Evolutionary conservation across 2,113 vertebrate genomes (phyloP).

Genomic region (Illadopsis cleaveri): DNA sequence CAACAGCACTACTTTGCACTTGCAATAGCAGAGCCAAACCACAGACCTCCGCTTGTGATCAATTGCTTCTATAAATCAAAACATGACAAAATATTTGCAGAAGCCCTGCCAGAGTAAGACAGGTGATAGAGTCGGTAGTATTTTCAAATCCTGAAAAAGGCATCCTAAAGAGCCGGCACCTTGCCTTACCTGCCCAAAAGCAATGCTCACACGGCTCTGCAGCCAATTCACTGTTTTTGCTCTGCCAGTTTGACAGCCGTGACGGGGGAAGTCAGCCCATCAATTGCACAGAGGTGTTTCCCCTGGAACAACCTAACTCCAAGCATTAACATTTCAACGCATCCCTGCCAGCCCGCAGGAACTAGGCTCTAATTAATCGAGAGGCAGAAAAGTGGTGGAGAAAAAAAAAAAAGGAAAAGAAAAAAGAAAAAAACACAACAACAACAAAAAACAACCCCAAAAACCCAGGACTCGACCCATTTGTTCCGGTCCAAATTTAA

Average conservation of each 20-base stretch:
- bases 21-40: not conserved
- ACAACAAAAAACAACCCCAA: too few relatives aligned
- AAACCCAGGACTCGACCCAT: not conserved
- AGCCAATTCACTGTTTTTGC: not conserved
- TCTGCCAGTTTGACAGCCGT: not conserved
- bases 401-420: too few relatives aligned
- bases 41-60: not conserved
- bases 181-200: not conserved
- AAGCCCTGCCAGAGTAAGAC: not conserved
- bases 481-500: not conserved
- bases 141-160: not conserved
- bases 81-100: not conserved
- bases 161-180: not conserved
- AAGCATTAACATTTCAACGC: not conserved
- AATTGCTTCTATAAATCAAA: not conserved
- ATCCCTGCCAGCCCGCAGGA: not conserved
- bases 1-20: not conserved
- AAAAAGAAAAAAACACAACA: too few relatives aligned
- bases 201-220: not conserved
- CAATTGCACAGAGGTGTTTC: not conserved
- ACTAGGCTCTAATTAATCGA: not conserved
- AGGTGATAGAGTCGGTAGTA: fast-evolving
- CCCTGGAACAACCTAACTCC: not conserved
- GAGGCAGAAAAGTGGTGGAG: not conserved
- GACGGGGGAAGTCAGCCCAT: not conserved